These are phyloP conservation scores for Eulemur rubriventer DNA, from an alignment of 2,797 vertebrate genomes.

Conservation along the genomic window DNA sequence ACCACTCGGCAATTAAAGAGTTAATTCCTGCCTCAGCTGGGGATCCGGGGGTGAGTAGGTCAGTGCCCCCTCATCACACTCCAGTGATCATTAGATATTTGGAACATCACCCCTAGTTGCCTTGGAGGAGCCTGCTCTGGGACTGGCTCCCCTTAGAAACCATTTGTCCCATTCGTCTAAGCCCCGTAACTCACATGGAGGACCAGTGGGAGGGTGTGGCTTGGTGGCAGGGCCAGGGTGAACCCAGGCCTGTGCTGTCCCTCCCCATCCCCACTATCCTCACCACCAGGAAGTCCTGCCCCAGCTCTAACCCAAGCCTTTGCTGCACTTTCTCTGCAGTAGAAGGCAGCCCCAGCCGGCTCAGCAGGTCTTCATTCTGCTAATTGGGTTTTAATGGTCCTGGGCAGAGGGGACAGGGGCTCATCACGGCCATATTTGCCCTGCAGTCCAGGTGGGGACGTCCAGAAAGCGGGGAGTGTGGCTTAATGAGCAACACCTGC, in stretches of 20 bases:
- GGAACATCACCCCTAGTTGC: background rate
- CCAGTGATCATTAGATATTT: background rate
- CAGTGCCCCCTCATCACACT: background rate
- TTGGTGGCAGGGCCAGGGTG: background rate
- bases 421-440: constrained; percentile 45
- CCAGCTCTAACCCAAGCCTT: background rate
- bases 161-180: background rate
- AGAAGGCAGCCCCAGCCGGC: background rate
- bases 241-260: background rate
- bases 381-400: constrained; percentile 84
- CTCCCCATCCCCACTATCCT: background rate
- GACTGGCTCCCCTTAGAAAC: background rate
- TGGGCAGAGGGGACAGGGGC: constrained; percentile 70
- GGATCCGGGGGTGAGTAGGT: background rate
- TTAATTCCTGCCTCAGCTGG: background rate
- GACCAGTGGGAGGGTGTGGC: too few relatives aligned
- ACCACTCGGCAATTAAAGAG: background rate
- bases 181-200: background rate
- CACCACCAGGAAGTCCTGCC: background rate
- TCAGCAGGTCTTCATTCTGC: constrained; percentile 68
- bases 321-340: background rate
- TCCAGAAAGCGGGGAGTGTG: background rate
- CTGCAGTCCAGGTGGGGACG: background rate
- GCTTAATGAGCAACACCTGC: constrained; percentile 74
- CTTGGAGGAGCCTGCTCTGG: background rate